These are phyloP conservation scores for Aphelinus atriplicis DNA, from an alignment of 1,140 invertebrate species.

Conservation along the genomic window DNA sequence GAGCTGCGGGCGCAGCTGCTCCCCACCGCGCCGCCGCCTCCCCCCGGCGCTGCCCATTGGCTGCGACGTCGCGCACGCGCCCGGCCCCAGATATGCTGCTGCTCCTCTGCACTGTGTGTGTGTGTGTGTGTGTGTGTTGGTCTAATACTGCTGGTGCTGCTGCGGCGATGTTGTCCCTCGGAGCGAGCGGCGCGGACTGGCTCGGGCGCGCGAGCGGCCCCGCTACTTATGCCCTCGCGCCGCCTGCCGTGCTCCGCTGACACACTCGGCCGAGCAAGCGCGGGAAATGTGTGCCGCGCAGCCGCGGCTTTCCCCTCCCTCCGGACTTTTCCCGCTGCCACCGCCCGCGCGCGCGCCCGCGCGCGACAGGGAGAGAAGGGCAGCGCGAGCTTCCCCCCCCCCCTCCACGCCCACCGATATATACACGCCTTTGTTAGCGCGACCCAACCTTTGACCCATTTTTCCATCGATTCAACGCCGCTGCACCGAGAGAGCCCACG, in stretches of 20 bases:
- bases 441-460: conserved; percentile 60
- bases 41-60: background rate
- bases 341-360: background rate
- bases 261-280: background rate
- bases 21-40: background rate
- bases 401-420: background rate
- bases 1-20: background rate
- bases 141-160: too few relatives aligned
- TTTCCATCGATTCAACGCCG: conserved; percentile 57
- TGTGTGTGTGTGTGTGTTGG: too few relatives aligned
- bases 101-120: too few relatives aligned
- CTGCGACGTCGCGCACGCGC: background rate
- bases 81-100: background rate
- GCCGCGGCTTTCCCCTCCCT: background rate
- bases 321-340: background rate
- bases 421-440: background rate
- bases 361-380: background rate
- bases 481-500: too few relatives aligned
- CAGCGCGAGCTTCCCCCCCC: background rate
- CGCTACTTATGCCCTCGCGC: conserved; percentile 49
- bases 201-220: conserved; percentile 49
- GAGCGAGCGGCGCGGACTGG: conserved; percentile 50
- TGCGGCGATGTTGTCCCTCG: background rate
- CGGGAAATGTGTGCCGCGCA: too few relatives aligned
- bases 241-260: background rate